phyloP scores from a whole-genome alignment of 2,113 vertebrate species.

The Ameiurus melas region DNA sequence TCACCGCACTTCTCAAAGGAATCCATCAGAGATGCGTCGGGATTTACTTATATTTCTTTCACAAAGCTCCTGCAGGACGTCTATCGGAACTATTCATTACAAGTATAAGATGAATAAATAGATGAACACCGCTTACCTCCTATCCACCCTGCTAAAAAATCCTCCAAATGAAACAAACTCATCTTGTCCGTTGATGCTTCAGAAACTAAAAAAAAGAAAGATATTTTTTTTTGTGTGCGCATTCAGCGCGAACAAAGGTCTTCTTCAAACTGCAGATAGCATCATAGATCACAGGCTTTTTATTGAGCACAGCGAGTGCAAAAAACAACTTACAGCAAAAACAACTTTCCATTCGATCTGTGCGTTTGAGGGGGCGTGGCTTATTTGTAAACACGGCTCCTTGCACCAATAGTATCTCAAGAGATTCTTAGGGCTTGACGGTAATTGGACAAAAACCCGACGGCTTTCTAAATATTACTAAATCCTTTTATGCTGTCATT shows the following conservation, averaged over 20 bases:
- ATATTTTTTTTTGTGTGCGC: neutral
- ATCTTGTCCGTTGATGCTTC: slow-evolving; percentile 20
- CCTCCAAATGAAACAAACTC: slow-evolving; percentile 66
- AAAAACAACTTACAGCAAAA: neutral
- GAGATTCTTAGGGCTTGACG: neutral
- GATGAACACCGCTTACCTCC: slow-evolving; percentile 64
- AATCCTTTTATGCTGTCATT: neutral
- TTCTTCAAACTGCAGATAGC: neutral
- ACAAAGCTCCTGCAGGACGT: neutral
- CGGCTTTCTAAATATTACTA: neutral
- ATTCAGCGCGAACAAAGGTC: neutral
- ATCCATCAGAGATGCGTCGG: neutral
- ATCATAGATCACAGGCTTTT: neutral
- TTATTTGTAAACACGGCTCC: neutral
- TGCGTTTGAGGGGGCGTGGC: slow-evolving; percentile 34
- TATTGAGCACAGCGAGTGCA: neutral
- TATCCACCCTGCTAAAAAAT: slow-evolving; percentile 77
- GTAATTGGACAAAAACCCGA: neutral
- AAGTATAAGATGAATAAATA: neutral
- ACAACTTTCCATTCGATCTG: slow-evolving; percentile 15
- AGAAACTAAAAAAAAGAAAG: neutral
- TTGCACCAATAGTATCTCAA: neutral
- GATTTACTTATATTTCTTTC: no score
- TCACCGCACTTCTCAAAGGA: neutral
- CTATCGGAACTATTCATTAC: no score